phyloP scores from a whole-genome alignment of 2,888 invertebrate species.

The Zeuzera pyrina region DNA sequence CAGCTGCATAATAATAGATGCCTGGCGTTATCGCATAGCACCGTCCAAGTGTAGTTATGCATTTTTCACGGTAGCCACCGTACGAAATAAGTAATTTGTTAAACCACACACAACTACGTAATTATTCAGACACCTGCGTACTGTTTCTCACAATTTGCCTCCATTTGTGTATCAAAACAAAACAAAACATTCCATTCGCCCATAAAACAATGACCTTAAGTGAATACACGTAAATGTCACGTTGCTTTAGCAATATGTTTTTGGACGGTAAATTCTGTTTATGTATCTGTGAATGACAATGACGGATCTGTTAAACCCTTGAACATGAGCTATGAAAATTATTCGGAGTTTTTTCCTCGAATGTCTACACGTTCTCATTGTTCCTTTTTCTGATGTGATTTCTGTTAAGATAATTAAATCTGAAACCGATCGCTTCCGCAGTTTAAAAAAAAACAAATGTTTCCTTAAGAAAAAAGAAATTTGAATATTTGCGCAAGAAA shows the following conservation, averaged over 20 bases:
- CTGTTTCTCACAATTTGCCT: conserved; percentile 52
- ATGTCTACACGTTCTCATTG: too few relatives aligned
- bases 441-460: too few relatives aligned
- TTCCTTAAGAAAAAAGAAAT: too few relatives aligned
- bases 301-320: conserved; percentile 42
- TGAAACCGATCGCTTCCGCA: too few relatives aligned
- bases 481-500: too few relatives aligned
- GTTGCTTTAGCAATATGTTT: too few relatives aligned
- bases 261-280: conserved; percentile 9
- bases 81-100: conserved; percentile 47
- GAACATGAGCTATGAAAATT: conserved; percentile 12
- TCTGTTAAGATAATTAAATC: too few relatives aligned
- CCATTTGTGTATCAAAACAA: conserved; percentile 24
- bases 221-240: too few relatives aligned
- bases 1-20: background rate
- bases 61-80: conserved; percentile 55
- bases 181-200: too few relatives aligned
- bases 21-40: conserved; percentile 22
- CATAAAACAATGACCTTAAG: too few relatives aligned
- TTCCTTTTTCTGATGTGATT: too few relatives aligned
- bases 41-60: conserved; percentile 34
- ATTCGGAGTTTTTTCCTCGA: conserved; percentile 5
- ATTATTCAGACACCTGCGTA: conserved; percentile 43
- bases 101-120: conserved; percentile 34
- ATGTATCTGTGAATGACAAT: conserved; percentile 35